A percentile compares a stretch with the other conserved stretches of the same genome.
Evolutionary conservation across 2,888 invertebrate species (phyloP).

Genomic region (Teleiodes luculella): DNA sequence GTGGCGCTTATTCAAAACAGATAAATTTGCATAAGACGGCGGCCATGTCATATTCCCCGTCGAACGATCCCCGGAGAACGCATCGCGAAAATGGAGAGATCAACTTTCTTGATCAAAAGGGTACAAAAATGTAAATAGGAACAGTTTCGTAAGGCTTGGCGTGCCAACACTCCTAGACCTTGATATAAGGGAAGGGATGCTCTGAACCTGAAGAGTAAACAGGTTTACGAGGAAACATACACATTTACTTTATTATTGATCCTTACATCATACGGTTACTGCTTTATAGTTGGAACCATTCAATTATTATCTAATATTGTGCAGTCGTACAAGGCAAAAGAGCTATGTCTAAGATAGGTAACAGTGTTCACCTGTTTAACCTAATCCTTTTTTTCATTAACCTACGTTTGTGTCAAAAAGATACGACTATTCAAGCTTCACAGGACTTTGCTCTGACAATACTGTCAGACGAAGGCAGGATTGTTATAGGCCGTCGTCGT

Average conservation of each 20-base stretch:
- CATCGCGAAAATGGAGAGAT: constrained; percentile 31
- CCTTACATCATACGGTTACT: too few species aligned
- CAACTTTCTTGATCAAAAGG: constrained; percentile 41
- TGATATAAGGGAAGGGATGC: neutral
- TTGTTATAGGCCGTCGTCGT: too few species aligned
- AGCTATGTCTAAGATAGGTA: too few species aligned
- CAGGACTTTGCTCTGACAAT: too few species aligned
- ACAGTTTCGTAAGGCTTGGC: constrained; percentile 23
- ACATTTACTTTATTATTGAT: neutral
- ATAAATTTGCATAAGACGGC: constrained; percentile 25
- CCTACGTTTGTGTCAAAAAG: too few species aligned
- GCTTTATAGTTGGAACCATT: too few species aligned
- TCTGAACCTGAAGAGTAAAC: neutral
- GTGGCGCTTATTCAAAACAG: constrained; percentile 26
- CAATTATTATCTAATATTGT: too few species aligned
- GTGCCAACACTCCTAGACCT: neutral
- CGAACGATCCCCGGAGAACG: constrained; percentile 17
- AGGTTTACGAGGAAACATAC: constrained; percentile 15
- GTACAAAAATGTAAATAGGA: constrained; percentile 50
- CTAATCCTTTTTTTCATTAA: too few species aligned
- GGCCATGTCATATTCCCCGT: constrained; percentile 27
- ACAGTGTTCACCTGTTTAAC: too few species aligned
- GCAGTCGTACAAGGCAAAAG: too few species aligned
- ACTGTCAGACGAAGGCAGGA: too few species aligned
- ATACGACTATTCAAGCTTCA: too few species aligned